Evolutionary conservation across 2,113 vertebrate genomes (phyloP).

Genomic region (Hiodon alosoides): DNA sequence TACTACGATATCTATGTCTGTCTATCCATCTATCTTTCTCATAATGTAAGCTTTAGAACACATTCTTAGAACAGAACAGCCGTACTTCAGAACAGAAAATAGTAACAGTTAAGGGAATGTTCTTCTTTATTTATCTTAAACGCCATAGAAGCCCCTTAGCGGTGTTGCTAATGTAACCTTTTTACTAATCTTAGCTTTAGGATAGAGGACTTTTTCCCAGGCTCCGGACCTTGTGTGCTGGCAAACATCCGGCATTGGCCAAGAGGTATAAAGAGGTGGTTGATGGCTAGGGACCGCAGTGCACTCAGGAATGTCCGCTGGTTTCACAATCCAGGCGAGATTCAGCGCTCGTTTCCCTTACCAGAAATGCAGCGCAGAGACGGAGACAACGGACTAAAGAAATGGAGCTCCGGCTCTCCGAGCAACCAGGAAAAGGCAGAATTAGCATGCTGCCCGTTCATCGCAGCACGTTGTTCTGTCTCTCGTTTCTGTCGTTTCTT

Average conservation of each 20-base stretch:
- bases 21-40: not conserved
- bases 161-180: constrained; percentile 28
- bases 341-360: constrained; percentile 29
- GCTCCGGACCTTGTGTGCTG: constrained; percentile 46
- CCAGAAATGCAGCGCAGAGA: constrained; percentile 2
- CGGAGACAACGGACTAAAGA: not conserved
- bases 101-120: too few relatives aligned
- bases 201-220: constrained; percentile 56
- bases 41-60: not conserved
- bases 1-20: not conserved
- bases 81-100: too few relatives aligned
- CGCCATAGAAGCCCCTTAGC: constrained; percentile 40
- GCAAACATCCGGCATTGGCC: constrained; percentile 54
- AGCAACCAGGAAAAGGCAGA: not conserved
- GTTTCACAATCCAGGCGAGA: constrained; percentile 22
- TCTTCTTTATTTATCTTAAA: constrained; percentile 23
- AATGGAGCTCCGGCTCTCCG: not conserved
- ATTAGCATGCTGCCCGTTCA: constrained; percentile 10
- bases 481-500: not conserved
- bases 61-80: too few relatives aligned
- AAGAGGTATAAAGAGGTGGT: constrained; percentile 51
- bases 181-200: constrained; percentile 48
- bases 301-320: constrained; percentile 39
- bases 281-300: constrained; percentile 46
- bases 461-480: too few relatives aligned